A percentile compares a stretch with the other conserved stretches of the same genome.
phyloP scores from a whole-genome alignment of 2,797 vertebrate species.

The Micropoecilia bifurca region DNA sequence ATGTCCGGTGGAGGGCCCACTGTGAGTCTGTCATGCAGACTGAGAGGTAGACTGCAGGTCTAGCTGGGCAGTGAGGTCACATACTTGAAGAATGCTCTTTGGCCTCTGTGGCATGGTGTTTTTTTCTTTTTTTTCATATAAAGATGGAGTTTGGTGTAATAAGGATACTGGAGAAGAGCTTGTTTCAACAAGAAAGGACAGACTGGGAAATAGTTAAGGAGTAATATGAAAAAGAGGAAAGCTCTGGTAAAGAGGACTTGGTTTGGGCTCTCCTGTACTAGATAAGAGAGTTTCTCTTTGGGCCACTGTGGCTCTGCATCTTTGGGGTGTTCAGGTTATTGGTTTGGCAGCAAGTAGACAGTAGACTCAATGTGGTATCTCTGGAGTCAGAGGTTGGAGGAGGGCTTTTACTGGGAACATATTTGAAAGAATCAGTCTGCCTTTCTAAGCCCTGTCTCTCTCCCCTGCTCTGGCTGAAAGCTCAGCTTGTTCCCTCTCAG shows the following conservation, averaged over 20 bases:
- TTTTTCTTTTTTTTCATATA: conserved; percentile 59
- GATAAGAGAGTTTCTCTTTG: conserved; percentile 87
- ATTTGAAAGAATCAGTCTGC: conserved; percentile 88
- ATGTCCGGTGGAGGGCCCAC: conserved; percentile 90
- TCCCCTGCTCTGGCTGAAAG: conserved; percentile 78
- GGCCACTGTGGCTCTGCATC: conserved; percentile 80
- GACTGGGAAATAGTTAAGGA: conserved; percentile 55
- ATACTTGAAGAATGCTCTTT: conserved; percentile 99
- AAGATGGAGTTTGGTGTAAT: conserved; percentile 79
- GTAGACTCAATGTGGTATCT: conserved; percentile 37
- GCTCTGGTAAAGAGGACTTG: conserved; percentile 69
- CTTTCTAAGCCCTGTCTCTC: conserved; percentile 92
- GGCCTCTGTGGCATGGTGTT: conserved; percentile 94
- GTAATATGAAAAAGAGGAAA: conserved; percentile 72
- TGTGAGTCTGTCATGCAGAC: conserved; percentile 92
- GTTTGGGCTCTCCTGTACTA: conserved; percentile 78
- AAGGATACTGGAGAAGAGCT: conserved; percentile 66
- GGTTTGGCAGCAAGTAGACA: conserved; percentile 82
- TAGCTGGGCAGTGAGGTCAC: conserved; percentile 99
- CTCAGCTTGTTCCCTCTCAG: conserved; percentile 77
- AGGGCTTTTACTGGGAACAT: conserved; percentile 85
- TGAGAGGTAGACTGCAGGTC: conserved; percentile 99
- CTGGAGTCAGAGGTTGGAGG: conserved; percentile 69
- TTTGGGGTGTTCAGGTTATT: conserved; percentile 79
- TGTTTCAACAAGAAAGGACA: conserved; percentile 64